Percentiles rank a stretch among this genome's conserved stretches.
phyloP scores from a whole-genome alignment of 2,888 invertebrate species.

The Podabrus alpinus region DNA sequence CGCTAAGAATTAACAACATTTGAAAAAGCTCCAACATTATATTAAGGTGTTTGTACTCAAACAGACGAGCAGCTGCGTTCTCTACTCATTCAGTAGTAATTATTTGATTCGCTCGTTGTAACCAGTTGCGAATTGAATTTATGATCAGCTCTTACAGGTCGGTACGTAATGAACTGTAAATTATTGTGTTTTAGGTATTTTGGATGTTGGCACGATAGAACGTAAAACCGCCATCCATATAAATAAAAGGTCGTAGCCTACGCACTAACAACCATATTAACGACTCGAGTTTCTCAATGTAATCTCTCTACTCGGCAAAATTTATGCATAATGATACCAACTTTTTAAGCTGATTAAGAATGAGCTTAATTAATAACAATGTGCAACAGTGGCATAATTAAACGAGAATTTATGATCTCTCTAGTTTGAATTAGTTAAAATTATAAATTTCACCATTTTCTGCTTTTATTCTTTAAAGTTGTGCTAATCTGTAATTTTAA shows the following conservation, averaged over 20 bases:
- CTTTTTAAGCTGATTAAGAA: background rate
- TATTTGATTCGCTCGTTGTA: constrained; percentile 19
- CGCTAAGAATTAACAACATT: background rate
- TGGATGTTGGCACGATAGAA: background rate
- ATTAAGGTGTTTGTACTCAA: background rate
- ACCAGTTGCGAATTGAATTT: constrained; percentile 25
- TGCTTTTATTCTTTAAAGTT: background rate
- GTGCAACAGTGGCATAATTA: background rate
- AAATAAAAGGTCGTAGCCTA: constrained; percentile 18
- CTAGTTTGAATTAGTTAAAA: background rate
- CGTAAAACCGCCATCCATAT: constrained; percentile 4
- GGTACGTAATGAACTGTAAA: constrained; percentile 23
- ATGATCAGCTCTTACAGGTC: constrained; percentile 22
- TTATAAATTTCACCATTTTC: background rate
- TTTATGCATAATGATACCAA: background rate
- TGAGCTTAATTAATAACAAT: background rate
- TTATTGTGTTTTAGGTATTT: constrained; percentile 18
- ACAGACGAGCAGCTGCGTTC: background rate
- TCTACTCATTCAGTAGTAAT: constrained; percentile 5
- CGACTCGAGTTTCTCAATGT: constrained; percentile 13
- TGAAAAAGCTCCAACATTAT: background rate
- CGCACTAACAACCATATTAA: constrained; percentile 18
- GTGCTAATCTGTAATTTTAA: background rate
- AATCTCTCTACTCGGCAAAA: background rate
- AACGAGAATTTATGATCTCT: background rate